Conservation (phyloP, 2,113 vertebrate genomes). For the Dendropsophus ebraccatus region DNA sequence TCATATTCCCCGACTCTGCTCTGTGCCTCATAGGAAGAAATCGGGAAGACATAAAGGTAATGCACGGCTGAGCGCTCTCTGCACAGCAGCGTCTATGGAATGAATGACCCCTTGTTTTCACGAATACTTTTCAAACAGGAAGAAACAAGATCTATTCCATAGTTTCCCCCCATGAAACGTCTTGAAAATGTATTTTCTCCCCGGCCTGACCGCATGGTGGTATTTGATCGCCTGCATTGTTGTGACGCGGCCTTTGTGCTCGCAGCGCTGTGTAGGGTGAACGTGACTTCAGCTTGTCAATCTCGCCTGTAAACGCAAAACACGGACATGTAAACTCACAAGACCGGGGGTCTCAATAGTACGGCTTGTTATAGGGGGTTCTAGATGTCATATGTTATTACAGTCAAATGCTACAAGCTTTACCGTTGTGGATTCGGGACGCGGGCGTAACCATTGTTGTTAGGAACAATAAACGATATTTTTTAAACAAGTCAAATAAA, state of each 20-base stretch:
- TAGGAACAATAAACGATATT: too few relatives aligned
- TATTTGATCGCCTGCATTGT: conserved; percentile 58
- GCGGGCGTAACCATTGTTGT: too few relatives aligned
- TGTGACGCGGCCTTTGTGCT: conserved; percentile 55
- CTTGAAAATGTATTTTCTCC: conserved; percentile 57
- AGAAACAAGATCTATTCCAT: conserved; percentile 56
- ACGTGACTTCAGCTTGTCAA: conserved; percentile 51
- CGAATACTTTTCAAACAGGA: conserved; percentile 56
- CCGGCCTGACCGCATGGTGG: conserved; percentile 39
- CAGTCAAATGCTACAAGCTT: too few relatives aligned
- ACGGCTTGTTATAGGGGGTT: not conserved
- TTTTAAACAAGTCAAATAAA: too few relatives aligned
- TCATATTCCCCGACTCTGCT: conserved; percentile 13
- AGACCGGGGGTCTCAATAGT: not conserved
- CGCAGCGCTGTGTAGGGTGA: conserved; percentile 23
- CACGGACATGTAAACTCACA: conserved; percentile 7
- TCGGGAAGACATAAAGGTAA: conserved; percentile 30
- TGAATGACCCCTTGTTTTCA: conserved; percentile 58
- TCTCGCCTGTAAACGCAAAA: conserved; percentile 33
- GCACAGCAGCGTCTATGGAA: conserved; percentile 46
- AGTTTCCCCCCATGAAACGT: conserved; percentile 40
- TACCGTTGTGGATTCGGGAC: too few relatives aligned
- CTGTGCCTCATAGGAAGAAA: conserved; percentile 12
- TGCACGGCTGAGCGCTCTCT: conserved; percentile 54
- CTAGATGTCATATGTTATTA: too few relatives aligned